Base-by-base conservation (phyloP, 2,888 invertebrate genomes). In the Lymantria dispar region DNA sequence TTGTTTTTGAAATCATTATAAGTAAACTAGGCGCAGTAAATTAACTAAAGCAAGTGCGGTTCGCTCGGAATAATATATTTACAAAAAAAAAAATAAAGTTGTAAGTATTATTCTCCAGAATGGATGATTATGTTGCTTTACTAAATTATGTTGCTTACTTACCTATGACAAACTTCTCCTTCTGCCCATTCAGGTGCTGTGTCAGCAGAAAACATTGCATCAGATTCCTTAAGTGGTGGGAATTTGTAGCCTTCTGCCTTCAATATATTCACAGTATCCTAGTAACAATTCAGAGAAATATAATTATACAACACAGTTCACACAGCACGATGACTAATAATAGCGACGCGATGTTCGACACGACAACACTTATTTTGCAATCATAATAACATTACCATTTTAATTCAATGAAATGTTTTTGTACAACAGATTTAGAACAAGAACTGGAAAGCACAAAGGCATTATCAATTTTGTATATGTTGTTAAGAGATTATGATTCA, bases 111-210 rank as follows among this genome's bases (percentile, higher is more conserved):
- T 22, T n/a, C n/a, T n/a, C n/a, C n/a, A 33, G n/a, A 11, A 36
- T 10, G 9, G 12, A 12, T 43, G 13, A 8, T 22, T 37, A 36
- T 37, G 15, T 15, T 8, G 22, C 22, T 22, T 22, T 22, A 22
- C 5, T 5, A 22, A 2, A 22, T 22, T n/a, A n/a, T n/a, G n/a
- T n/a, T n/a, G n/a, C n/a, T n/a, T 31, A 64, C 72, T 58, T 62
- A 89, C 92, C 92, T 95, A 88, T 98, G 97, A 74, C 99, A 99
- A 9, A 95, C 96, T 75, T 97, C 96, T 12, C 98, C 98, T 77
- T 99, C 99, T 2, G 96, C 96, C 99, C 99, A 99, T 75, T 98
- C 97, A 0, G 99, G 99, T 10, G 99, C 99, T 22, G 96, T 96
- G 79, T 99, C 98, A 5, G 99, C 97, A 50, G 95, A 95, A 85